Percentiles rank a stretch among this genome's conserved stretches.
These are phyloP conservation scores for Luscinia luscinia DNA, from an alignment of 2,797 vertebrate species.

Conservation along the genomic window DNA sequence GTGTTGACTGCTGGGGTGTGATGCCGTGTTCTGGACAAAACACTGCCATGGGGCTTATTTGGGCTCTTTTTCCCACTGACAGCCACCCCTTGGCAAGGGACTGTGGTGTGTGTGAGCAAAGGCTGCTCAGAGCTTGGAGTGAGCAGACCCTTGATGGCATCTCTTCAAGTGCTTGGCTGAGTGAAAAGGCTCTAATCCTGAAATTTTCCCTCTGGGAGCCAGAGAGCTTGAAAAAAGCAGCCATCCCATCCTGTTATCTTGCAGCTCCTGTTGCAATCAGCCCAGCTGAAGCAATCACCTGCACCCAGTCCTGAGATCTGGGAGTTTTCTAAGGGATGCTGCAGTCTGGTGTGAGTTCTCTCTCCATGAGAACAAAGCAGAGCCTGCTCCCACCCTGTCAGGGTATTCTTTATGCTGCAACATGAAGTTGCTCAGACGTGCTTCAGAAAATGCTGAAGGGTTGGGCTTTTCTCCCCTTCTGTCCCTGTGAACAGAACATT, in stretches of 20 bases:
- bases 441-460: not conserved
- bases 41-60: not conserved
- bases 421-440: not conserved
- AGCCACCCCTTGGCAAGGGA: not conserved
- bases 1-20: not conserved
- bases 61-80: not conserved
- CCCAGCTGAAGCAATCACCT: not conserved
- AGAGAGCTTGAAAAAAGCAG: not conserved
- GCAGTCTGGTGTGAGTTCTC: not conserved
- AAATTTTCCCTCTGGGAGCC: not conserved
- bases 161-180: not conserved
- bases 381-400: not conserved
- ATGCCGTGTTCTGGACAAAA: not conserved
- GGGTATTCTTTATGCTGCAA: not conserved
- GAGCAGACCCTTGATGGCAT: not conserved
- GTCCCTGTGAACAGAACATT: not conserved
- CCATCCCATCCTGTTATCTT: rapidly evolving
- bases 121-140: not conserved
- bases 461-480: not conserved
- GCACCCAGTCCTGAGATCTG: not conserved
- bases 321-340: not conserved
- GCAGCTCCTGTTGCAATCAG: not conserved
- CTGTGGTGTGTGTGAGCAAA: not conserved
- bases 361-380: not conserved
- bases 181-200: not conserved